A percentile compares a stretch with the other conserved stretches of the same genome.
phyloP scores from a whole-genome alignment of 1,140 invertebrate genomes.

The Elymnias hypermnestra region DNA sequence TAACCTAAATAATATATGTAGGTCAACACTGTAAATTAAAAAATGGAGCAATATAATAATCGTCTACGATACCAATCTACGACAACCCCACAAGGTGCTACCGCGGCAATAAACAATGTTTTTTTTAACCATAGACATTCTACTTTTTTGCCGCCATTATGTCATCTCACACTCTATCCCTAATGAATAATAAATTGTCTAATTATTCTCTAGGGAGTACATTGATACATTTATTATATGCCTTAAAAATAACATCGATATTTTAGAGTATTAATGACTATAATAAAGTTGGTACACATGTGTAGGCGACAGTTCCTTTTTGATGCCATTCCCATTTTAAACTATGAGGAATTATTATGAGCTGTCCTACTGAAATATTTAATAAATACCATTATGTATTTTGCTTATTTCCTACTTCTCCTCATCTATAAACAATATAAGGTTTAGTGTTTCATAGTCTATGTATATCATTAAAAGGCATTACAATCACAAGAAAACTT shows the following conservation, averaged over 20 bases:
- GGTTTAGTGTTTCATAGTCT: too few species aligned
- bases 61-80: constrained; percentile 19
- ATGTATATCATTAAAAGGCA: too few species aligned
- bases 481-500: too few species aligned
- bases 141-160: constrained; percentile 45
- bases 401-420: too few species aligned
- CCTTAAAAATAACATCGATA: constrained; percentile 5
- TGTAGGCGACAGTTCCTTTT: constrained; percentile 9
- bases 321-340: constrained; percentile 9
- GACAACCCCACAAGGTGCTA: constrained; percentile 21
- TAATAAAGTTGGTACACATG: constrained; percentile 15
- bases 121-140: constrained; percentile 29
- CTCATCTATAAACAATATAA: too few species aligned
- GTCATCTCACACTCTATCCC: constrained; percentile 42
- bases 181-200: constrained; percentile 54
- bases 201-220: constrained; percentile 43
- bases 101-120: constrained; percentile 35
- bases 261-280: constrained; percentile 10
- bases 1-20: constrained; percentile 5
- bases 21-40: constrained; percentile 10
- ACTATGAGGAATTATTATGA: constrained; percentile 6
- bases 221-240: constrained; percentile 35
- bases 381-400: too few species aligned
- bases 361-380: constrained; percentile 1
- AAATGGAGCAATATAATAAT: constrained; percentile 10